Evolutionary conservation across 2,113 vertebrate genomes (phyloP), one percentile per base, ranked within the genome.

Genomic region (human): DNA sequence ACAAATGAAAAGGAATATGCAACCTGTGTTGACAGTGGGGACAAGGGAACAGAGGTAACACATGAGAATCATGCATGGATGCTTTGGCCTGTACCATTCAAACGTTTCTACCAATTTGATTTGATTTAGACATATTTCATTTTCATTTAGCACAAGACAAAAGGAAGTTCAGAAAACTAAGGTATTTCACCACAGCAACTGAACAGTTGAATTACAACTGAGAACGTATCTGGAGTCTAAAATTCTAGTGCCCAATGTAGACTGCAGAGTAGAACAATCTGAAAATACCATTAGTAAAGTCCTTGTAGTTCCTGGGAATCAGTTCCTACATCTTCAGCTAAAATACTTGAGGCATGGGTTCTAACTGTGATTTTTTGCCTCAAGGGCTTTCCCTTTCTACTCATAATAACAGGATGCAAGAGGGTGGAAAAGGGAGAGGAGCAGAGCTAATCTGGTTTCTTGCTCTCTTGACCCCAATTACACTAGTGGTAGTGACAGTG

Each of bases 121-220:
- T 75, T 50, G 55, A 52, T 48, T 76, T 22, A 92, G 35, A 79
- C 22, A 32, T 43, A 79, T 70, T 94, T 66, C 55, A 16, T 32
- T 96, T 72, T 94, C 80, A 96, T 66, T 81, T 94, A 92, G 76
- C 57, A 95, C 8, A 86, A 75, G 32, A 57, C 57, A 90, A 96
- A 93, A 8, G n/a, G 20, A 87, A 92, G 13, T 72, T 89, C 32
- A 87, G 55, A 94, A 94, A 66, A 75, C 38, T 55, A 89, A 93
- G 40, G 12, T 66, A 55, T 38, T 10, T 89, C 11, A 52, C 48
- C 66, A 86, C 45, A 64, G 27, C 38, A 9, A 11, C 59, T 57
- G 17, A 76, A 61, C 3, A 92, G 38, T 10, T 89, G 64, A 59
- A 70, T n/a, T 45, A 52, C 52, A 81, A n/a, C 13, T 12, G 7